A percentile compares a stretch with the other conserved stretches of the same genome.
These are phyloP conservation scores for Xestoiulus laeticollis DNA, from an alignment of 2,888 invertebrate genomes.

Conservation along the genomic window DNA sequence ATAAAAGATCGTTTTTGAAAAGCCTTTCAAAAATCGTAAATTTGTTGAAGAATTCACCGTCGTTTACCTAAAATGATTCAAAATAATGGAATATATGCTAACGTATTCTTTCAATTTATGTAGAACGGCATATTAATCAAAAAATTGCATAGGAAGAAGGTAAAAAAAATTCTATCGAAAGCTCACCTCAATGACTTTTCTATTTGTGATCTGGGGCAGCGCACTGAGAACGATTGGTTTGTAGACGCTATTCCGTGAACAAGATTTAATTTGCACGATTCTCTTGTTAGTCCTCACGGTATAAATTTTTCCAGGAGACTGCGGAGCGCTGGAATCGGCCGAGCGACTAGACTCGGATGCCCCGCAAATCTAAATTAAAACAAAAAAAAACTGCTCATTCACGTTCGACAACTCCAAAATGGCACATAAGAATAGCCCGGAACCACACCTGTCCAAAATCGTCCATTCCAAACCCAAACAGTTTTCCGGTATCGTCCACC, in stretches of 20 bases:
- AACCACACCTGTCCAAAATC: conserved; percentile 71
- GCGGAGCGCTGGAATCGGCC: conserved; percentile 64
- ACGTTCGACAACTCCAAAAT: neutral
- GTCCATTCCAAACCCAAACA: conserved; percentile 81
- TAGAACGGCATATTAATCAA: neutral
- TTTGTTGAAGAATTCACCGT: neutral
- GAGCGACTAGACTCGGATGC: conserved; percentile 58
- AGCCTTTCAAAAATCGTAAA: neutral
- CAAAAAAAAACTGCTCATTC: neutral
- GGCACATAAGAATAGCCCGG: neutral
- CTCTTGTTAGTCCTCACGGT: conserved; percentile 77
- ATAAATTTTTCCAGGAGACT: conserved; percentile 71
- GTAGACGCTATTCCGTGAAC: conserved; percentile 51
- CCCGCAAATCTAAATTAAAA: conserved; percentile 36
- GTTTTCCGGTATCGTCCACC: conserved; percentile 70
- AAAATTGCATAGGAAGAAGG: neutral
- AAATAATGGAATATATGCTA: neutral
- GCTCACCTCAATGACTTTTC: conserved; percentile 11
- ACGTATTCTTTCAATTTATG: neutral
- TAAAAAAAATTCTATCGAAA: neutral
- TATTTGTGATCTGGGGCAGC: conserved; percentile 45
- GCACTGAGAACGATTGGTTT: conserved; percentile 46
- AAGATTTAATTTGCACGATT: conserved; percentile 66
- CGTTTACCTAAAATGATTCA: neutral
- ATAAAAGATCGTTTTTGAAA: neutral